A percentile compares a stretch with the other conserved stretches of the same genome.
These are phyloP conservation scores for Trilocha varians DNA, from an alignment of 2,888 invertebrate genomes.

Conservation along the genomic window DNA sequence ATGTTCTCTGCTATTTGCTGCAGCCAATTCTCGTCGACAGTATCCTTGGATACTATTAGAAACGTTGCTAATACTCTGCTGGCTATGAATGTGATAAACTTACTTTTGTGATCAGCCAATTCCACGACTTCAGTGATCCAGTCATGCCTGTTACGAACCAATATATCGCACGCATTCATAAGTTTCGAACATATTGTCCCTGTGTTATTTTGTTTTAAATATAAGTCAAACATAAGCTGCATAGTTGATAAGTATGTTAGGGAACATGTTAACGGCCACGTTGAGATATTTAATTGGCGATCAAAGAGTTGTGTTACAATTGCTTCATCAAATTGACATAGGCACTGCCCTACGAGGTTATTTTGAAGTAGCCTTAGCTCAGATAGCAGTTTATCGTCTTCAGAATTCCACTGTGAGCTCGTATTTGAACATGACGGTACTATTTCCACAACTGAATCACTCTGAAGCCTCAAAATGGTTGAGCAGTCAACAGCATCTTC, in stretches of 20 bases:
- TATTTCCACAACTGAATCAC: conserved; percentile 40
- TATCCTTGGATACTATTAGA: conserved; percentile 86
- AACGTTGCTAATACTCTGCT: conserved; percentile 87
- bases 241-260: conserved; percentile 87
- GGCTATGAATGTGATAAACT: conserved; percentile 86
- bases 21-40: conserved; percentile 85
- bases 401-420: conserved; percentile 43
- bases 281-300: conserved; percentile 66
- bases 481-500: conserved; percentile 69
- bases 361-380: conserved; percentile 76
- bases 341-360: conserved; percentile 81
- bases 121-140: conserved; percentile 89
- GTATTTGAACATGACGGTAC: conserved; percentile 58
- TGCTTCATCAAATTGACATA: conserved; percentile 83
- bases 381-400: conserved; percentile 55
- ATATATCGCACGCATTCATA: conserved; percentile 84
- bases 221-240: conserved; percentile 87
- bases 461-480: conserved; percentile 47
- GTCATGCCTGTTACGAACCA: conserved; percentile 86
- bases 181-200: conserved; percentile 87
- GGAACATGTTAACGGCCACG: conserved; percentile 66
- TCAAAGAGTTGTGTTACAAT: conserved; percentile 81
- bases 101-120: conserved; percentile 83
- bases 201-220: conserved; percentile 86
- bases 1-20: conserved; percentile 84